These are phyloP conservation scores for Bruchidius siliquastri DNA, from an alignment of 2,888 invertebrate genomes.

Conservation along the genomic window DNA sequence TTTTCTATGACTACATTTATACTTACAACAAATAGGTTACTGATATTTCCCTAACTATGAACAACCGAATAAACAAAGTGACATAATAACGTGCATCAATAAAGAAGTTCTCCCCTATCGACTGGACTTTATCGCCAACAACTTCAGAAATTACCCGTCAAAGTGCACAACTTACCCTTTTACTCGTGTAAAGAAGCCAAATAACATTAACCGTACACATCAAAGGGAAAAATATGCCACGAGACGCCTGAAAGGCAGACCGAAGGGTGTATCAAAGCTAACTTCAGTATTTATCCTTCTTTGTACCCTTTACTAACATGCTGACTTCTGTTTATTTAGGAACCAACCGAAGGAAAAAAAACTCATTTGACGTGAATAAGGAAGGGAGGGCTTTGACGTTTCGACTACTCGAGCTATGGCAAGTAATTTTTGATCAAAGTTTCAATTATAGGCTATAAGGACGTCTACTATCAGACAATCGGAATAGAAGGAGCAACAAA, in stretches of 20 bases:
- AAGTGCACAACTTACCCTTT: neutral
- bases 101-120: neutral
- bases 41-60: no score
- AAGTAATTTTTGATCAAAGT: neutral
- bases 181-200: neutral
- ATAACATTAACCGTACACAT: neutral
- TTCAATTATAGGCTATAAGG: no score
- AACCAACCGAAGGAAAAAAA: neutral
- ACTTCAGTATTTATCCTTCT: neutral
- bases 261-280: neutral
- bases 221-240: neutral
- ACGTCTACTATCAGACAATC: no score
- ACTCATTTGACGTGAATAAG: neutral
- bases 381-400: neutral
- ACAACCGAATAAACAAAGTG: no score
- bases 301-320: neutral
- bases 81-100: no score
- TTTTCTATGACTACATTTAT: no score
- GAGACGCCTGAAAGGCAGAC: neutral
- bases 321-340: neutral
- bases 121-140: neutral
- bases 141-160: neutral
- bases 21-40: no score
- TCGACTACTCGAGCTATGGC: neutral
- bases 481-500: no score